Conservation (phyloP, 2,113 vertebrate species). For the Siphamia tubifer region DNA sequence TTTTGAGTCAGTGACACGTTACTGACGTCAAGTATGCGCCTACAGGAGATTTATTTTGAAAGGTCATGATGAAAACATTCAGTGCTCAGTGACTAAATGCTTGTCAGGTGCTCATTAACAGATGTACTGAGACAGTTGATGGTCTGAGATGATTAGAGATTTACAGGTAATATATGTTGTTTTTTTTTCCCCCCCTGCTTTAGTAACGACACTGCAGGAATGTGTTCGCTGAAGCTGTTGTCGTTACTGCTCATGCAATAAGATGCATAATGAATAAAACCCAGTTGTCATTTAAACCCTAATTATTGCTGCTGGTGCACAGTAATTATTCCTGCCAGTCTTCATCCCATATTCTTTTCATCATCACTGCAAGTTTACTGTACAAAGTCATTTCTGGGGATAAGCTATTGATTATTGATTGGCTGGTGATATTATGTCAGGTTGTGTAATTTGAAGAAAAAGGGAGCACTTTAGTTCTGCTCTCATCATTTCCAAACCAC, state of each 20-base stretch:
- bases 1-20: background rate
- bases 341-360: constrained; percentile 11
- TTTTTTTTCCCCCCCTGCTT: background rate
- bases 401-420: constrained; percentile 1
- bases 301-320: background rate
- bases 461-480: background rate
- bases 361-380: background rate
- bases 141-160: background rate
- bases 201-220: background rate
- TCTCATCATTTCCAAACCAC: too few species aligned
- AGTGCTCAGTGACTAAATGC: background rate
- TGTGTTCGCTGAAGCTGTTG: background rate
- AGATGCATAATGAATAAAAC: background rate
- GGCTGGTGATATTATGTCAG: constrained; percentile 3
- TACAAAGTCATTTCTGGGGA: constrained; percentile 1
- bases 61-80: background rate
- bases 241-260: background rate
- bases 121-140: too few species aligned
- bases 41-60: background rate
- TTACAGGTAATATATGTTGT: background rate
- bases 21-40: background rate
- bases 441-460: background rate
- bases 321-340: background rate
- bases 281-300: background rate
- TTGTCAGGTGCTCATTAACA: background rate